phyloP scores from a whole-genome alignment of 1,140 invertebrate species.

The Drosophila mauritiana region DNA sequence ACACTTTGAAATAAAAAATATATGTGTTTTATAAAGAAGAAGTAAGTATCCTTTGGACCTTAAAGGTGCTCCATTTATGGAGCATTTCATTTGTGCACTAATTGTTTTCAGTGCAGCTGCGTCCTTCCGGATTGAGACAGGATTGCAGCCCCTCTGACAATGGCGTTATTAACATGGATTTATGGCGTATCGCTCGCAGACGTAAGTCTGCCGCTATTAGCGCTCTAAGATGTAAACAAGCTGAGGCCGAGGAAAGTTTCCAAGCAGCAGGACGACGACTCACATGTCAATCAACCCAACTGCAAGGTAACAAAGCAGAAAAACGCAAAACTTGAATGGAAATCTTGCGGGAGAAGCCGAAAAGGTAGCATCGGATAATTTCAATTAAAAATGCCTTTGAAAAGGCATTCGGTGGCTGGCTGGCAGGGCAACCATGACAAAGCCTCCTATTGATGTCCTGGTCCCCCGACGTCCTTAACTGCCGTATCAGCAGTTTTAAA shows the following conservation, averaged over 20 bases:
- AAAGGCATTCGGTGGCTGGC: slow-evolving; percentile 61
- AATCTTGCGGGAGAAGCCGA: slow-evolving; percentile 7
- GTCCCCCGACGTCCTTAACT: slow-evolving; percentile 35
- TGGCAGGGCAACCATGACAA: slow-evolving; percentile 66
- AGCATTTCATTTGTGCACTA: no score
- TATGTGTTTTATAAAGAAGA: background rate
- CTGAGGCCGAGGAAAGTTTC: slow-evolving; percentile 11
- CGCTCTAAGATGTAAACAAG: slow-evolving; percentile 71
- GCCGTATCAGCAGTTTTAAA: slow-evolving; percentile 80
- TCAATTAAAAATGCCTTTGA: slow-evolving; percentile 82
- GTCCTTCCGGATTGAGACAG: slow-evolving; percentile 33
- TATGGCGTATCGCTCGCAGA: slow-evolving; percentile 74
- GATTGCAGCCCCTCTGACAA: slow-evolving; percentile 9
- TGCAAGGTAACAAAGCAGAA: slow-evolving; percentile 66
- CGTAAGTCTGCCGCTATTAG: slow-evolving; percentile 69
- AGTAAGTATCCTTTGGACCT: no score
- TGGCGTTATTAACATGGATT: slow-evolving; percentile 77
- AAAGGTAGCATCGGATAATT: slow-evolving; percentile 77
- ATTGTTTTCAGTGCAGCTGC: slow-evolving; percentile 12
- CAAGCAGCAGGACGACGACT: slow-evolving; percentile 8
- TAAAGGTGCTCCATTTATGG: no score
- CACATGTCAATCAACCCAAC: slow-evolving; percentile 45
- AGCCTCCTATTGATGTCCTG: slow-evolving; percentile 72
- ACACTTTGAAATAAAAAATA: slow-evolving; percentile 5
- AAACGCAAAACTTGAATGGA: slow-evolving; percentile 56